phyloP scores from a whole-genome alignment of 2,888 invertebrate species.

The Catocala fraxini region DNA sequence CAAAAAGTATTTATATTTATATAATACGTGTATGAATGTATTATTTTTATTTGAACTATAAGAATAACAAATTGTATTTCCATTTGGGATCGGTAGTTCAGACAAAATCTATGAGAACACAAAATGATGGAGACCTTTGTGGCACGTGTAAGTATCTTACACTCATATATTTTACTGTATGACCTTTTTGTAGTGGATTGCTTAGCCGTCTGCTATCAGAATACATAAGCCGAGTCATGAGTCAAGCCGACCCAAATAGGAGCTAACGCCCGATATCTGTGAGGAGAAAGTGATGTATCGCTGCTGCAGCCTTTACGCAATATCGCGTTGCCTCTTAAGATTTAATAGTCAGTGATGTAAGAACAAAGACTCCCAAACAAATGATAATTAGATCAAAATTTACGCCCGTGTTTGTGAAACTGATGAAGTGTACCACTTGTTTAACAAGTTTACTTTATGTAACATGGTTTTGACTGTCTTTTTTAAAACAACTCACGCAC shows the following conservation, averaged over 20 bases:
- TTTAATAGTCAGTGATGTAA: conserved; percentile 58
- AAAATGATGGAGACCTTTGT: conserved; percentile 17
- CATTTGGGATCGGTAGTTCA: not conserved
- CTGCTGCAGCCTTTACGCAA: conserved; percentile 72
- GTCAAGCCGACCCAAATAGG: conserved; percentile 76
- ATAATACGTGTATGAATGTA: not conserved
- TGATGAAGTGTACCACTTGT: conserved; percentile 13
- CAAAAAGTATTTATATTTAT: not conserved
- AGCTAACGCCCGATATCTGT: conserved; percentile 67
- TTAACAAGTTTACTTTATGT: conserved; percentile 8
- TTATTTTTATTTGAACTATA: conserved; percentile 4
- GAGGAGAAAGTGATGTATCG: conserved; percentile 84
- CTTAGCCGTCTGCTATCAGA: conserved; percentile 67
- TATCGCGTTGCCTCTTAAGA: conserved; percentile 54
- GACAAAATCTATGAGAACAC: conserved; percentile 9
- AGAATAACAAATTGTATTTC: conserved; percentile 6
- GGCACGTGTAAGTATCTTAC: conserved; percentile 30
- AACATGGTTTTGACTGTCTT: conserved; percentile 4
- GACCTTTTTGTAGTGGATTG: conserved; percentile 73
- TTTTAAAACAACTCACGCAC: not conserved
- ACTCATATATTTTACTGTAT: conserved; percentile 52
- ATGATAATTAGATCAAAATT: conserved; percentile 62
- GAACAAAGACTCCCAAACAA: conserved; percentile 53
- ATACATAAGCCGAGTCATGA: conserved; percentile 74
- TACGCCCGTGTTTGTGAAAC: conserved; percentile 44